Base-by-base conservation (phyloP, 2,888 invertebrate species). In the Hemicrepidius hirtus region DNA sequence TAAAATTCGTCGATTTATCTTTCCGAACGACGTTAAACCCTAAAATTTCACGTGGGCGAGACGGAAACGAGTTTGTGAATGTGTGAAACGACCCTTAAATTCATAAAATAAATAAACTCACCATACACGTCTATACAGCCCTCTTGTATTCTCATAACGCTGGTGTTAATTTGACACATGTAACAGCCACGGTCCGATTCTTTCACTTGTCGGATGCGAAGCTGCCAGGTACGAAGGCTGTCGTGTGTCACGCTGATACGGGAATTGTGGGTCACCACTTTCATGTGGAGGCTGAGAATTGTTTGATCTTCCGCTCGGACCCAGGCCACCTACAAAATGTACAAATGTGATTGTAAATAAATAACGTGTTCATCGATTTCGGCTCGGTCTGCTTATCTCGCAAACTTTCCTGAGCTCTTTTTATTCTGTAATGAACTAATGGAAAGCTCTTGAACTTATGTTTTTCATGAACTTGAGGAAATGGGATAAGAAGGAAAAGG, bases 151-250 rank as follows among this genome's bases (percentile, higher is more conserved):
- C 93, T 95, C 94, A 96, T 95, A 67, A 92, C 91, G 73, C 92
- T 93, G 0, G 95, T 96, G 87, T 96, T 96, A 82, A 96, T 95
- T 89, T 96, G 96, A 84, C 96, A 96, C 94, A 96, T 95, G 87
- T 96, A 96, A 85, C 96, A 96, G 73, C 95, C 96, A 53, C 93
- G 90, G 86, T 96, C 96, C 46, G 92, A 90, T 81, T 95, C 95
- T 77, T 93, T 90, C 64, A 96, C 89, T 74, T 95, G 94, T 72
- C 94, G 90, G 82, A 96, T 95, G 85, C 94, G 92, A 71, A 96
- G 88, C 85, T 94, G 94, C 96, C 96, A 96, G 75, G 95, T 95
- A 81, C 92, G 90, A 74, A 93, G 91, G 67, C 94, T 92, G 85
- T 96, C 96, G 85, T 95, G 92, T 82, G 93, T 92, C 50, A 96